Base-by-base conservation (phyloP, 2,888 invertebrate genomes). In the Scrobipalpa costella region DNA sequence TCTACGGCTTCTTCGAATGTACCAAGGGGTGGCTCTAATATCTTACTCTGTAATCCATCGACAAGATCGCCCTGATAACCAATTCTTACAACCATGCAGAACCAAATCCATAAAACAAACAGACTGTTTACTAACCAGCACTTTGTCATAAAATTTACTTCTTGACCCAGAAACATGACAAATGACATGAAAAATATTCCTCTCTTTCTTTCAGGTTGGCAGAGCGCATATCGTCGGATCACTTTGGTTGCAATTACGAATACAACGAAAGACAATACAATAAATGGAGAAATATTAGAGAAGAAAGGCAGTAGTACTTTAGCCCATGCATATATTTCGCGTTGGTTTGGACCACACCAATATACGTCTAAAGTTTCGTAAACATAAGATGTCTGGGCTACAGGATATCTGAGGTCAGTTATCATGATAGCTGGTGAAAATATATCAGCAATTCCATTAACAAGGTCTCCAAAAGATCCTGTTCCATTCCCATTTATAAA, bases 91-190 rank as follows among this genome's bases (percentile, higher is more conserved):
- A 88, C 67, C 19, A 84, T 72, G 63, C 82, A 81, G 68, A 78
- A 85, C 84, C 85, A 86, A 67, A 88, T 73, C 87, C 86, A 88
- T 15, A 81, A 61, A 1, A 78, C 63, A 63, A 80, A 82, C 6
- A 83, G 68, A 61, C 55, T 70, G 63, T 86, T 86, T 3, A 76
- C 64, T 0, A 81, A 59, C 64, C 71, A 73, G 19, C 76, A 77
- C 40, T 75, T 74, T 0, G 81, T 78, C 61, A 72, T 67, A 57
- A 81, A 79, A 13, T 72, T 74, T 0, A 74, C 71, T 57, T 68
- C 69, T 67, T 84, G 82, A 0, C 86, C 85, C n/a, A 87, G 67
- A 65, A 85, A 80, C 64, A 85, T 69, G 13, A 73, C 72, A 13
- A 80, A 76, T 7, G 80, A 70, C 62, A 73, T 71, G 64, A 77